Base-by-base conservation (phyloP, 2,113 vertebrate genomes). In the Pithys albifrons region DNA sequence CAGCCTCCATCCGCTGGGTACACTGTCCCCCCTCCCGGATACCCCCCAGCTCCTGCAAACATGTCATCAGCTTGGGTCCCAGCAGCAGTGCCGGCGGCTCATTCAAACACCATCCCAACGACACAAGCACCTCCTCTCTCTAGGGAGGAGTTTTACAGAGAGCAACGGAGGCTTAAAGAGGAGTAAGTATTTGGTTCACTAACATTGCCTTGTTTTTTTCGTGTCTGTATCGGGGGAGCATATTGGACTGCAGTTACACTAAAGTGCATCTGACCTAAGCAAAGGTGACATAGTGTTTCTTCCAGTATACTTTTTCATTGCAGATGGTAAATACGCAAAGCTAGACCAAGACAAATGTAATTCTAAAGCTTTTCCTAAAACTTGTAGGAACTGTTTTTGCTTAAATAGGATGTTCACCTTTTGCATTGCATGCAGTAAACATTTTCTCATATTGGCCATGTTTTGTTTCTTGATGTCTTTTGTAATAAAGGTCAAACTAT, bases 131-230 rank as follows among this genome's bases (percentile, higher is more conserved):
- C 98, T 73, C 99, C 99, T 85, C 96, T 99, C 71, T 99, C 99
- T 95, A 98, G 98, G 97, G 99, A 99, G 95, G 99, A 99, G 86
- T 99, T 99, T 98, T 99, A 99, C 98, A 98, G 98, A 95, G 98
- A 99, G 48, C 98, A 99, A 19, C 98, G 98, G 75, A 98, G 98
- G 55, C 97, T 98, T 16, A 99, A 98, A 92, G 99, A 99, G 96
- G 99, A 99, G 99, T 99, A 97, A 99, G 99, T 98, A 87, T 96
- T 95, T 75, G 61, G 78, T 88, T 95, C 70, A 0, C 45, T 92
- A 77, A 81, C 85, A 74, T 92, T 95, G 85, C 12, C 12, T 65
- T 96, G 71, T 91, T 95, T 51, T 41, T 41, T 93, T 94, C 97
- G 54, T 97, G 94, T 95, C 94, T 74, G 96, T 98, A 29, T 97